A percentile compares a stretch with the other conserved stretches of the same genome.
phyloP scores from a whole-genome alignment of 2,888 invertebrate genomes.

The Caenorhabditis afra region DNA sequence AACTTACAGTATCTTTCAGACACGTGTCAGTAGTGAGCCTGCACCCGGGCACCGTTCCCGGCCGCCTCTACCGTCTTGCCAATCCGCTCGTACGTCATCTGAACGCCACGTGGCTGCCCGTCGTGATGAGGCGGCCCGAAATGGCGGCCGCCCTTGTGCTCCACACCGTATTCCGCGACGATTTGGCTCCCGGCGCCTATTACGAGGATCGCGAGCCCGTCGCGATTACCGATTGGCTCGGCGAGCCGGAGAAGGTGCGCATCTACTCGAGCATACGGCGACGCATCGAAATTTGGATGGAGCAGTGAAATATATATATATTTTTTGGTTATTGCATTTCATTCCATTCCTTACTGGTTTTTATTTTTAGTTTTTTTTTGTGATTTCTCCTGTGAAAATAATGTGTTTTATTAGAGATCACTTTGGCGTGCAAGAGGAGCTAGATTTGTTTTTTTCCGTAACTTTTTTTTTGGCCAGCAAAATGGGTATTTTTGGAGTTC shows the following conservation, averaged over 20 bases:
- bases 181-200: constrained; percentile 61
- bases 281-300: constrained; percentile 45
- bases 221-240: constrained; percentile 7
- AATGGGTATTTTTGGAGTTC: constrained; percentile 10
- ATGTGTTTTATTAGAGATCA: constrained; percentile 18
- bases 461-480: constrained; percentile 48
- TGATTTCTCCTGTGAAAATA: constrained; percentile 6
- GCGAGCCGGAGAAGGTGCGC: constrained; percentile 15
- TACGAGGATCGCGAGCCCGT: constrained; percentile 61
- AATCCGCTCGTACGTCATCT: constrained; percentile 49
- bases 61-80: constrained; percentile 62
- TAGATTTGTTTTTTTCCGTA: too few relatives aligned
- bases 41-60: constrained; percentile 67
- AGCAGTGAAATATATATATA: neutral
- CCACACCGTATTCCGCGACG: constrained; percentile 60
- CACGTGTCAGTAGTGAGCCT: constrained; percentile 27
- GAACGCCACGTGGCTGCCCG: constrained; percentile 39
- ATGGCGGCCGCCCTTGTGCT: constrained; percentile 61
- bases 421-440: constrained; percentile 3
- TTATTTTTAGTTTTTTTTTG: neutral
- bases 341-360: too few relatives aligned
- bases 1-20: too few relatives aligned
- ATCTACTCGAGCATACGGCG: constrained; percentile 27
- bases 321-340: too few relatives aligned
- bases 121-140: constrained; percentile 47